Evolutionary conservation across 2,113 vertebrate species (phyloP), one percentile per base, ranked within the genome.

Genomic region (Lichenostomus cassidix): DNA sequence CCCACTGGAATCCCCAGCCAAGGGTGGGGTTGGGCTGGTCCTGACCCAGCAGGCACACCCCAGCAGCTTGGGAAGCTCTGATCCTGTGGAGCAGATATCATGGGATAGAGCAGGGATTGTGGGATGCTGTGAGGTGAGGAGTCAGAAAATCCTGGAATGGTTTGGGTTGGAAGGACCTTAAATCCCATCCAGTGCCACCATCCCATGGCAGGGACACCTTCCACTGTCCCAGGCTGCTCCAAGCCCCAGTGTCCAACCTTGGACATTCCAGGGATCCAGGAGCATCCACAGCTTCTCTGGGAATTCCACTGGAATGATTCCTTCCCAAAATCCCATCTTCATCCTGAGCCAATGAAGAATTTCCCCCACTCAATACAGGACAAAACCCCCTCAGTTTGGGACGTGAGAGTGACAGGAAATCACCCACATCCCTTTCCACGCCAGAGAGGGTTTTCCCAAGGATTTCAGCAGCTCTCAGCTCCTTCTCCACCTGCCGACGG

Each of bases 81-180:
- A 19, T 8, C 5, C 49, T 25, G 25, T 20, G 24, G 49, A 49
- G 24, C 49, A 25, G 49, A 24, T 24, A 24, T 49, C 14, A 23
- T 49, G 49, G 49, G 23, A 2, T 1, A 0, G 0, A 37, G 53
- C 0, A 39, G 50, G 6, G 6, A 4, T 0, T 0, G 8, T 2
- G 56, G 11, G 81, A 27, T 0, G 2, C 15, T 1, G 4, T 0
- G 1, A 75, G 87, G 13, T 35, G 12, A 69, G 29, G 4, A 19
- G 55, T 4, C 65, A 49, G 27, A 27, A 37, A 49, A 35, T 28
- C n/a, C 14, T 2, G 28, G n/a, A 60, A 60, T 31, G 56, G 56
- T 11, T 29, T 39, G 74, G 56, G 21, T 12, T 17, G 56, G 73
- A 15, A 49, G 21, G n/a, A 15, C 2, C 9, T 11, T 10, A 31